These are phyloP conservation scores for Acronicta alni DNA, from an alignment of 2,888 invertebrate genomes.

Conservation along the genomic window DNA sequence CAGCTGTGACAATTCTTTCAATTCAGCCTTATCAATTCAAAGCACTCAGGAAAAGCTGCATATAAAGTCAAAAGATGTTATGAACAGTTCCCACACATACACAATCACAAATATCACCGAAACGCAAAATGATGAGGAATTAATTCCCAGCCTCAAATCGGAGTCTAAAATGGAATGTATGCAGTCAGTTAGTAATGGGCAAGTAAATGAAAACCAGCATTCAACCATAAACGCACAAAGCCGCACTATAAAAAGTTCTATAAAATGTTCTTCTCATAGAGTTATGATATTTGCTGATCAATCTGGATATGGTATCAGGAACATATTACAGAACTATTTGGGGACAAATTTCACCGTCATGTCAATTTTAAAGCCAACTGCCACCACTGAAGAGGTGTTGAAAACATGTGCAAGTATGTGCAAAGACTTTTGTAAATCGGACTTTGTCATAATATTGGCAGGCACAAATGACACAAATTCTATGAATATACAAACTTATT, in stretches of 20 bases:
- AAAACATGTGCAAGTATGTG: constrained; percentile 4
- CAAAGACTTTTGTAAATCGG: constrained; percentile 7
- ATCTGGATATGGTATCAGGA: constrained; percentile 5
- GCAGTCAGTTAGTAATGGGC: neutral
- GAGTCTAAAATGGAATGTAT: neutral
- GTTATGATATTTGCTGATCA: constrained; percentile 11
- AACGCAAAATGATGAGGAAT: neutral
- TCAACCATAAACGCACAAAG: neutral
- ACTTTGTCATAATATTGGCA: constrained; percentile 2
- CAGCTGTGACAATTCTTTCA: neutral
- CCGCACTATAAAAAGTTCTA: neutral
- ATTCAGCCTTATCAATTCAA: neutral
- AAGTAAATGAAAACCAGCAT: neutral
- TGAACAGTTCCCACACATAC: neutral
- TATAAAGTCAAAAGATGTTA: neutral
- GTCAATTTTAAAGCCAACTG: constrained; percentile 4
- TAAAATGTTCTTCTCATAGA: neutral
- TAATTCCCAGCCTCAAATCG: neutral
- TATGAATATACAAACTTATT: constrained; percentile 5
- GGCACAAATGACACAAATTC: constrained; percentile 5
- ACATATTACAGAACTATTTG: constrained; percentile 4
- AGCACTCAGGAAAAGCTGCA: neutral
- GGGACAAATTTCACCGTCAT: neutral
- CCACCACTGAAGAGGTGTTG: constrained; percentile 8
- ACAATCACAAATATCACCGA: neutral